A percentile compares a stretch with the other conserved stretches of the same genome.
phyloP scores from a whole-genome alignment of 2,797 vertebrate genomes.

The Cuculus canorus region DNA sequence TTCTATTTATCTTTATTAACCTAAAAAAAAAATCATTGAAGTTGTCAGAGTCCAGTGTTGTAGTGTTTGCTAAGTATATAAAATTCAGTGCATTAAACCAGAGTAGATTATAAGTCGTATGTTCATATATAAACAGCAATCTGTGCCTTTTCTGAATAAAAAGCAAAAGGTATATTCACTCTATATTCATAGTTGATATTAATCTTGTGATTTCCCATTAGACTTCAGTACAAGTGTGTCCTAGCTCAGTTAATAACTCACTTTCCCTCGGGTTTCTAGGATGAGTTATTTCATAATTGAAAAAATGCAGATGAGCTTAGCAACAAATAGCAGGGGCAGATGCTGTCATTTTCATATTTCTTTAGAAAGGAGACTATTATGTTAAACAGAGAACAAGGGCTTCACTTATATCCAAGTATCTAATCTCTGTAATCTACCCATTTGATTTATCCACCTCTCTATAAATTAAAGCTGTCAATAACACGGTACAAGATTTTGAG shows the following conservation, averaged over 20 bases:
- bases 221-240: slow-evolving; percentile 22
- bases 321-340: slow-evolving; percentile 12
- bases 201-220: slow-evolving; percentile 47
- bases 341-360: slow-evolving; percentile 9
- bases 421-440: slow-evolving; percentile 4
- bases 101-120: neutral
- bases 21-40: neutral
- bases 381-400: slow-evolving; percentile 23
- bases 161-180: neutral
- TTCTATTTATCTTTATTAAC: neutral
- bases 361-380: neutral
- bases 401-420: slow-evolving; percentile 18
- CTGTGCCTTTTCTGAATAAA: neutral
- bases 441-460: neutral
- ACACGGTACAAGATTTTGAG: neutral
- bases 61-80: neutral
- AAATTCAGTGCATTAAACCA: neutral
- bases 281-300: slow-evolving; percentile 52
- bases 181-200: neutral
- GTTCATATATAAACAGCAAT: neutral
- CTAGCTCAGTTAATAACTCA: slow-evolving; percentile 49
- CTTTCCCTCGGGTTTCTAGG: neutral
- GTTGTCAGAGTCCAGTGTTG: neutral
- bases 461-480: slow-evolving; percentile 1
- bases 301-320: slow-evolving; percentile 65